Evolutionary conservation across 2,888 invertebrate species (phyloP).

Genomic region (Nebria brevicollis): DNA sequence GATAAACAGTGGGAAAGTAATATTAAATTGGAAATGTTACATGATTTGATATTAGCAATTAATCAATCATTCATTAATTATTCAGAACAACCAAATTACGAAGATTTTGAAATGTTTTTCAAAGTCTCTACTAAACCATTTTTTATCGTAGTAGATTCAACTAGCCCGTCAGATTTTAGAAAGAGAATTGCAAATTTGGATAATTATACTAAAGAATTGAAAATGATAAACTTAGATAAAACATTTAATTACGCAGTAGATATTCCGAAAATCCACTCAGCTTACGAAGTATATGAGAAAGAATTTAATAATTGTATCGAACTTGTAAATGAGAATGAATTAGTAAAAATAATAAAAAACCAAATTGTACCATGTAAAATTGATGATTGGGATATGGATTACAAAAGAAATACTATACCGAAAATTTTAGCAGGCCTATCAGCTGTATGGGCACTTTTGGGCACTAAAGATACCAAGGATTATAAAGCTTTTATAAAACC

Average conservation of each 20-base stretch:
- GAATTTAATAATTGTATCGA: slow-evolving; percentile 2
- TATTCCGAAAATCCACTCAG: background rate
- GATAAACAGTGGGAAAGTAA: background rate
- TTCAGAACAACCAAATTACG: background rate
- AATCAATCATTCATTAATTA: background rate
- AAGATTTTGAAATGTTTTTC: background rate
- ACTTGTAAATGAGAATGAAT: slow-evolving; percentile 5
- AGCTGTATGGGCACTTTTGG: slow-evolving; percentile 5
- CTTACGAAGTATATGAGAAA: background rate
- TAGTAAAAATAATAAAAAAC: background rate
- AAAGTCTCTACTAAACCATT: slow-evolving; percentile 2
- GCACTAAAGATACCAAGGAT: slow-evolving; percentile 5
- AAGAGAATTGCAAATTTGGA: background rate
- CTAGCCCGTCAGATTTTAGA: background rate
- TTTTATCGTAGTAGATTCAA: background rate
- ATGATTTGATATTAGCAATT: background rate
- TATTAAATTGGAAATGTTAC: background rate
- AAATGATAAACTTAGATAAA: slow-evolving; percentile 6
- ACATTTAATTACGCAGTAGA: background rate
- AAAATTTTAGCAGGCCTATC: slow-evolving; percentile 14
- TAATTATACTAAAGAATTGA: background rate
- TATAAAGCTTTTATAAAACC: background rate
- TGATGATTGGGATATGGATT: background rate
- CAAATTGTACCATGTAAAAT: background rate
- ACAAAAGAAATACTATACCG: background rate